Evolutionary conservation across 2,113 vertebrate genomes (phyloP).

Genomic region (Oceanodroma tethys): DNA sequence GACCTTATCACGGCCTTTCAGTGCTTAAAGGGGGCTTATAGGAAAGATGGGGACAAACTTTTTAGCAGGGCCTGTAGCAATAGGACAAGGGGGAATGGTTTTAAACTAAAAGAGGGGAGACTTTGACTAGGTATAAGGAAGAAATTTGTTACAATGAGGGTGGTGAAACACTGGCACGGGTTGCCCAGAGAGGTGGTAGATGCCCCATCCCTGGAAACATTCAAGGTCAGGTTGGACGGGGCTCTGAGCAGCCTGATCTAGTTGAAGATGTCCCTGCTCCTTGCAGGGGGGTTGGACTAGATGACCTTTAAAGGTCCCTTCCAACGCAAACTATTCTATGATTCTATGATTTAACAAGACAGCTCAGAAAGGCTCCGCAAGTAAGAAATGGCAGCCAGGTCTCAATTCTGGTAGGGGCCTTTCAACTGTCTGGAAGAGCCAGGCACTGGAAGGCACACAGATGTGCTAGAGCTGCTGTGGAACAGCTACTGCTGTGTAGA

Average conservation of each 20-base stretch:
- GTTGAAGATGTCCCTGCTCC: neutral
- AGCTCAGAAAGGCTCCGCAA: neutral
- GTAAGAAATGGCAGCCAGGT: neutral
- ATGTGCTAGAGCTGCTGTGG: neutral
- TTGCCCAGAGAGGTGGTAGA: neutral
- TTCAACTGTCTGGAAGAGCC: neutral
- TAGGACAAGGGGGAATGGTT: no score
- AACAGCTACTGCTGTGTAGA: neutral
- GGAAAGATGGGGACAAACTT: neutral
- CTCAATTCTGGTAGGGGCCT: neutral
- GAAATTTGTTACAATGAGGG: neutral
- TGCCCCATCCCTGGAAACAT: neutral
- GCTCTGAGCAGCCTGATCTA: neutral
- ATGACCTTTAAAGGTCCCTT: neutral
- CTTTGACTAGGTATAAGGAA: neutral
- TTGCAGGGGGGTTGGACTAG: neutral
- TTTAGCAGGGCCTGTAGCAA: rapidly evolving
- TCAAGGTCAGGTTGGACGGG: neutral
- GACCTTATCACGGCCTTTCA: neutral
- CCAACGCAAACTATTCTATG: neutral
- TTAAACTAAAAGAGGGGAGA: neutral
- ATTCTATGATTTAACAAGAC: neutral
- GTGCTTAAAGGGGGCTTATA: neutral
- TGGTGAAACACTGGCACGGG: neutral
- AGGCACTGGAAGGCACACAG: neutral